Percentiles rank a stretch among this genome's conserved stretches.
phyloP scores from a whole-genome alignment of 2,113 vertebrate species.

The Cathartes aura region DNA sequence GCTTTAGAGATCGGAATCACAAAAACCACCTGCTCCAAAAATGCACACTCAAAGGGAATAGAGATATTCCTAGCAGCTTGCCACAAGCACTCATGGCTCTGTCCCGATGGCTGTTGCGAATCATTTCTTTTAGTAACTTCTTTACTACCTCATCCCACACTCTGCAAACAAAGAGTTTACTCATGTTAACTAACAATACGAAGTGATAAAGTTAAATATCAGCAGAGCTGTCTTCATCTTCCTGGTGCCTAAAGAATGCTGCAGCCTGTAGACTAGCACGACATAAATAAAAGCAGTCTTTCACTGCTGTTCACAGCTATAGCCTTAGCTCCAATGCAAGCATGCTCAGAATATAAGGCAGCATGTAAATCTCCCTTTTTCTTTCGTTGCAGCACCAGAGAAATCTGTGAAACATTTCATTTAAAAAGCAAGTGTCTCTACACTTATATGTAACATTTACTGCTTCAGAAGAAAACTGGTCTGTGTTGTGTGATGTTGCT shows the following conservation, averaged over 20 bases:
- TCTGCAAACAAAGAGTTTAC: neutral
- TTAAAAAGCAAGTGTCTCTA: neutral
- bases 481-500: neutral
- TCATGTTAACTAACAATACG: neutral
- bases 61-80: neutral
- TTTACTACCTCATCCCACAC: neutral
- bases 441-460: accelerated
- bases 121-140: neutral
- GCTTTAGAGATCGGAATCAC: neutral
- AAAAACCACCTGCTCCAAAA: neutral
- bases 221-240: neutral
- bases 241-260: neutral
- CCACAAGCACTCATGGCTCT: neutral
- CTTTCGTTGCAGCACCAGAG: neutral
- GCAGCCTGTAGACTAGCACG: neutral
- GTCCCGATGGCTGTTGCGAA: neutral
- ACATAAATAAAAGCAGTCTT: neutral
- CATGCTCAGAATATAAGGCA: neutral
- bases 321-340: neutral
- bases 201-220: neutral
- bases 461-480: neutral
- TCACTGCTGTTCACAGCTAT: neutral
- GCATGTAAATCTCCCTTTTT: neutral
- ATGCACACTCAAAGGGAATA: neutral
- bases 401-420: neutral